Evolutionary conservation across 1,140 invertebrate genomes (phyloP), one percentile per base, ranked within the genome.

Genomic region (Ericerus pela): DNA sequence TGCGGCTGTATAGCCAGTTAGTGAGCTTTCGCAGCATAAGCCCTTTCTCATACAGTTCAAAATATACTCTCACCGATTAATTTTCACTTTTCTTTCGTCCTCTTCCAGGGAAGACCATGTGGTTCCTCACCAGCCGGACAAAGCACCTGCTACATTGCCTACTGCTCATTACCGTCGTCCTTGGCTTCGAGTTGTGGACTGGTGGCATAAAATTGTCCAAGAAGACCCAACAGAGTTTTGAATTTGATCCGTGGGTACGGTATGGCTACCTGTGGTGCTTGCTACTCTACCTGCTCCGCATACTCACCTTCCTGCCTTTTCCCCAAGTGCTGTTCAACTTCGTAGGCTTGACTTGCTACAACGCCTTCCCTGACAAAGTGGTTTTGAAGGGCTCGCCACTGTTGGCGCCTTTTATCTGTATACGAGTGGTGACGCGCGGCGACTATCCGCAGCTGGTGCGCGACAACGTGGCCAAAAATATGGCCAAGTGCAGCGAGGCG

Each of bases 311-410:
- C 64, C 75, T 96, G 12, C 88, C 90, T 18, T 72, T 91, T 63
- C 88, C 88, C 12, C 87, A 91, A 77, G 87, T 90, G 53, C 63
- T 96, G 10, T 92, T 89, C 69, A 96, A 96, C 70, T 90, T 93
- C 67, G 74, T 86, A 57, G 94, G 92, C 53, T 71, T 98, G 27
- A 79, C 87, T 28, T 76, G 90, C 58, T 97, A 92, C 69, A 96
- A 97, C 74, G 86, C 89, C 55, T 97, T 97, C 70, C 89, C 90
- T 30, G 87, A 91, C 61, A 92, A 91, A 74, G 88, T 96, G 4
- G 75, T 81, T 57, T 73, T 96, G 2, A 92, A 93, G 70, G 85
- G 85, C 6, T 91, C 88, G 1, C 91, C 89, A 11, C 69, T 96
- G 6, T 69, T 95, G 57, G 90, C 91, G 18, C 94, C 95, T 3